A percentile compares a stretch with the other conserved stretches of the same genome.
These are phyloP conservation scores for Campaea margaritaria DNA, from an alignment of 2,888 invertebrate species.

Conservation along the genomic window DNA sequence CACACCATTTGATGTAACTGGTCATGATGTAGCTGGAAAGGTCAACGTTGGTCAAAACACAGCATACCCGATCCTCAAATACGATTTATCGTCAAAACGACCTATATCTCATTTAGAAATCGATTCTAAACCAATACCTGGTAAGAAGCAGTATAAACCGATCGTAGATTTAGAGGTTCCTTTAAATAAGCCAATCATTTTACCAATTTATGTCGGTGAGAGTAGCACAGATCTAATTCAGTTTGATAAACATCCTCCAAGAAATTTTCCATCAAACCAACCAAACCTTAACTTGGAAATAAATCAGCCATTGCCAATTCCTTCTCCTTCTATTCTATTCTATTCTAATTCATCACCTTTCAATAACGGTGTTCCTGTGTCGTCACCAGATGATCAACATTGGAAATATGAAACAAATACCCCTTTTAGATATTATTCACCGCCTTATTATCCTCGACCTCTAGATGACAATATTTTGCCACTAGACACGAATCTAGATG, in stretches of 20 bases:
- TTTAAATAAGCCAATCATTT: not conserved
- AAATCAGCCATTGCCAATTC: too few species aligned
- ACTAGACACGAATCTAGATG: not conserved
- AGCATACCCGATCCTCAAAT: too few species aligned
- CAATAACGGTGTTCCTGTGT: conserved; percentile 4
- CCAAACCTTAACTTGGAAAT: too few species aligned
- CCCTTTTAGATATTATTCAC: not conserved
- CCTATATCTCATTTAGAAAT: too few species aligned
- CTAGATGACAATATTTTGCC: not conserved
- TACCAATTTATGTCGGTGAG: not conserved
- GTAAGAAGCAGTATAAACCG: too few species aligned
- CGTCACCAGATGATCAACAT: not conserved
- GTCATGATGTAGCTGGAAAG: not conserved
- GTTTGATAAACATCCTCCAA: not conserved
- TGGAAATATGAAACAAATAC: not conserved
- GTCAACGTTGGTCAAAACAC: not conserved
- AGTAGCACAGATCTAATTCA: not conserved
- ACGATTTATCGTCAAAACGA: too few species aligned
- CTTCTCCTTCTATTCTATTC: too few species aligned
- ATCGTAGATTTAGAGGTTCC: too few species aligned
- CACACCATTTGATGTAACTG: not conserved
- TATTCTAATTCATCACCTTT: not conserved
- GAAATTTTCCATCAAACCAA: too few species aligned
- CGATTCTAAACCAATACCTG: too few species aligned
- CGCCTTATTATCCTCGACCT: not conserved